These are phyloP conservation scores for Zingel zingel DNA, from an alignment of 2,113 vertebrate genomes.

Conservation along the genomic window DNA sequence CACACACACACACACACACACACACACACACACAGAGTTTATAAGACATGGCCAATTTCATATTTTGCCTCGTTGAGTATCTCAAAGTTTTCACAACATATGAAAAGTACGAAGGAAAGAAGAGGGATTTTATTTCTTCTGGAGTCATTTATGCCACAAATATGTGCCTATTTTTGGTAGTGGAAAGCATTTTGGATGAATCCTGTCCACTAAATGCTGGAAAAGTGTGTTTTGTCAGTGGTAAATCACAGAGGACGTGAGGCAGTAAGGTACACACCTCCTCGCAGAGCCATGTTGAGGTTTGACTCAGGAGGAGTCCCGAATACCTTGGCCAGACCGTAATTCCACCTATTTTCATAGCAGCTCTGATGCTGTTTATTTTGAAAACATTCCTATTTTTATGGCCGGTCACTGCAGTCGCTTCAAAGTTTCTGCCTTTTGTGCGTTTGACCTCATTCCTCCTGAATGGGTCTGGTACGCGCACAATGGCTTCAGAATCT, in stretches of 20 bases:
- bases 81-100: neutral
- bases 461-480: constrained; percentile 6
- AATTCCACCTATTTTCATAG: constrained; percentile 79
- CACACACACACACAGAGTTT: neutral
- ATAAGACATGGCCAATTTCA: neutral
- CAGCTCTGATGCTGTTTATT: constrained; percentile 88
- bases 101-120: neutral
- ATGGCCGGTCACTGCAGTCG: constrained; percentile 88
- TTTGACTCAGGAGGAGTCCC: constrained; percentile 72
- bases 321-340: constrained; percentile 68
- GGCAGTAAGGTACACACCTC: constrained; percentile 70
- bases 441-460: constrained; percentile 60
- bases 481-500: constrained; percentile 11
- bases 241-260: constrained; percentile 69
- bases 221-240: constrained; percentile 74
- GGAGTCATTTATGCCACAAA: constrained; percentile 47
- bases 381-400: constrained; percentile 95
- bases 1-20: too few species aligned
- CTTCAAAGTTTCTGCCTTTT: constrained; percentile 80
- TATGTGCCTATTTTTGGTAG: constrained; percentile 50
- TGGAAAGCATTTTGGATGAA: constrained; percentile 41
- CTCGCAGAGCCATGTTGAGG: constrained; percentile 67
- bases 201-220: constrained; percentile 29
- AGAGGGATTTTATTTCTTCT: constrained; percentile 37
- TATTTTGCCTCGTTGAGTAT: constrained; percentile 1